Conservation (phyloP, 2,888 invertebrate species). For the Lutraria lutraria region DNA sequence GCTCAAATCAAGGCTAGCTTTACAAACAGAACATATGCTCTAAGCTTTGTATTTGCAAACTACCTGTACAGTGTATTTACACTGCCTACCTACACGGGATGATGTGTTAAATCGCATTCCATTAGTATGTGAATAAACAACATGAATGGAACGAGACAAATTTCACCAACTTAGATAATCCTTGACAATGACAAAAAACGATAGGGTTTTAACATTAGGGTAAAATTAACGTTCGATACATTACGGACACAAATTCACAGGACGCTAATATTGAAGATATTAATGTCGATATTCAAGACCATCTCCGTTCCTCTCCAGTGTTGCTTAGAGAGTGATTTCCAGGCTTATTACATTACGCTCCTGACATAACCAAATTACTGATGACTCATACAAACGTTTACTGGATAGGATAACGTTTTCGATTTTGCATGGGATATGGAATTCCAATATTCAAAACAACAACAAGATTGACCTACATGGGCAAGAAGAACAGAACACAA, state of each 20-base stretch:
- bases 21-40: no score
- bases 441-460: background rate
- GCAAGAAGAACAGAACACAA: background rate
- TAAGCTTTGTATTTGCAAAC: no score
- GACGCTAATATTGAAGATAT: background rate
- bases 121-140: no score
- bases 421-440: background rate
- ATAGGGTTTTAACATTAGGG: background rate
- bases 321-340: background rate
- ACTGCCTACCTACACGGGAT: no score
- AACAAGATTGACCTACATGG: constrained; percentile 14
- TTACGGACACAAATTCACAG: no score
- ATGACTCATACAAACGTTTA: background rate
- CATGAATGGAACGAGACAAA: no score
- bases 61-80: no score
- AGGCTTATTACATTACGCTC: background rate
- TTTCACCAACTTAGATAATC: no score
- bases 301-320: background rate
- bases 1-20: no score
- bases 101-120: no score
- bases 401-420: background rate
- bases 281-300: background rate
- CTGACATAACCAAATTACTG: background rate
- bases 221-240: no score
- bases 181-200: background rate